phyloP scores from a whole-genome alignment of 2,113 vertebrate genomes.

The Stegastes partitus region DNA sequence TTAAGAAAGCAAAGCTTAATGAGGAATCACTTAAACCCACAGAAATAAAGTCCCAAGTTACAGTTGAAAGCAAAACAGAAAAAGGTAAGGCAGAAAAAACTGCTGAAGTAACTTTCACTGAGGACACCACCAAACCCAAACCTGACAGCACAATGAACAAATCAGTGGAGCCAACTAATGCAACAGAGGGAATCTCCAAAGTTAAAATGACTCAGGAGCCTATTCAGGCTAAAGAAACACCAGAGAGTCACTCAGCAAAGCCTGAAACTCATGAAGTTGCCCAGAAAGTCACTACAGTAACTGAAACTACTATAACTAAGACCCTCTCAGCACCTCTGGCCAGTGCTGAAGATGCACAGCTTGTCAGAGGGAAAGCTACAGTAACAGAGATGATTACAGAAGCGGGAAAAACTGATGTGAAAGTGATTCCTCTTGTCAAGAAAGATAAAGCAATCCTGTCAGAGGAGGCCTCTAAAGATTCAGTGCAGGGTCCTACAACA shows the following conservation, averaged over 20 bases:
- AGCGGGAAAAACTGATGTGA: slow-evolving; percentile 24
- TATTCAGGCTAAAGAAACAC: neutral
- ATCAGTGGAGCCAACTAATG: slow-evolving; percentile 9
- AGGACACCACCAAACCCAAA: slow-evolving; percentile 30
- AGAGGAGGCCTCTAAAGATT: slow-evolving; percentile 18
- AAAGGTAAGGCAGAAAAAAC: slow-evolving; percentile 21
- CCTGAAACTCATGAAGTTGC: slow-evolving; percentile 13
- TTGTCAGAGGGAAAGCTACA: neutral
- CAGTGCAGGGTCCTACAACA: neutral
- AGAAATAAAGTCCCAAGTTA: slow-evolving; percentile 18
- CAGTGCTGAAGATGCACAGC: slow-evolving; percentile 17
- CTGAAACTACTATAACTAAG: slow-evolving; percentile 5
- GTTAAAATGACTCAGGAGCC: slow-evolving; percentile 39
- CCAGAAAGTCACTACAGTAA: slow-evolving; percentile 13
- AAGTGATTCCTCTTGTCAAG: slow-evolving; percentile 15
- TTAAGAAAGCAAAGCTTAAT: slow-evolving; percentile 28
- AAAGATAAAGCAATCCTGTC: slow-evolving; percentile 24
- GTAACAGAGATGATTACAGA: slow-evolving; percentile 16
- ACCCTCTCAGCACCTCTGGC: slow-evolving; percentile 10
- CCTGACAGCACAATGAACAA: slow-evolving; percentile 13
- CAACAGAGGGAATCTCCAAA: neutral
- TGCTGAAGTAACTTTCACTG: slow-evolving; percentile 18
- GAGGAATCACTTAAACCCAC: slow-evolving; percentile 21
- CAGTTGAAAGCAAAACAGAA: slow-evolving; percentile 34
- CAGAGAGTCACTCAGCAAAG: slow-evolving; percentile 22